phyloP scores from a whole-genome alignment of 1,140 invertebrate genomes.

The Drepana arcuata region DNA sequence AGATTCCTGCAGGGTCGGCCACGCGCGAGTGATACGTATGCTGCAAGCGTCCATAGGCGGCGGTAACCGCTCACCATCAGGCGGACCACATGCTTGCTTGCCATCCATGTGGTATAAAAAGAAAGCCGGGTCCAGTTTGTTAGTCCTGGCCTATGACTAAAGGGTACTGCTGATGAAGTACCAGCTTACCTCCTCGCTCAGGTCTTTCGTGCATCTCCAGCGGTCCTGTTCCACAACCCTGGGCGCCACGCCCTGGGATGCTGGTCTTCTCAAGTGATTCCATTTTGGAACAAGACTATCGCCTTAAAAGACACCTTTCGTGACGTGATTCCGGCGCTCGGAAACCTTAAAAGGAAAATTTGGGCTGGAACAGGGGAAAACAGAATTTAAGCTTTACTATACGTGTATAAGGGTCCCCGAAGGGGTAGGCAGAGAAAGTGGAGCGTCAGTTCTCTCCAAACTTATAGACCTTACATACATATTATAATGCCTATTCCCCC shows the following conservation, averaged over 20 bases:
- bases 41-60: too few species aligned
- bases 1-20: too few species aligned
- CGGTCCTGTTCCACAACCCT: constrained; percentile 17
- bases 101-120: not conserved
- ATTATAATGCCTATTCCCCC: too few species aligned
- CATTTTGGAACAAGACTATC: constrained; percentile 49
- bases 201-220: constrained; percentile 19
- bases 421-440: too few species aligned
- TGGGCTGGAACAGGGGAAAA: constrained; percentile 30
- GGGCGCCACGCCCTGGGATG: constrained; percentile 9
- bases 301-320: constrained; percentile 57
- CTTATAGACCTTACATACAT: too few species aligned
- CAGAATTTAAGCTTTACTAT: too few species aligned
- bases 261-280: constrained; percentile 58
- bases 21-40: too few species aligned
- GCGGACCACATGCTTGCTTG: too few species aligned
- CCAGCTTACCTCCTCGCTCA: not conserved
- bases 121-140: not conserved
- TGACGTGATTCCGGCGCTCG: constrained; percentile 39
- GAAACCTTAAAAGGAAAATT: constrained; percentile 18
- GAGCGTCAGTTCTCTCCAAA: too few species aligned
- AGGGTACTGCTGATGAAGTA: too few species aligned
- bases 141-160: not conserved
- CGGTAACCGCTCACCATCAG: too few species aligned
- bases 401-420: too few species aligned